Conservation (phyloP, 1,140 invertebrate genomes). For the Tigriopus japonicus region DNA sequence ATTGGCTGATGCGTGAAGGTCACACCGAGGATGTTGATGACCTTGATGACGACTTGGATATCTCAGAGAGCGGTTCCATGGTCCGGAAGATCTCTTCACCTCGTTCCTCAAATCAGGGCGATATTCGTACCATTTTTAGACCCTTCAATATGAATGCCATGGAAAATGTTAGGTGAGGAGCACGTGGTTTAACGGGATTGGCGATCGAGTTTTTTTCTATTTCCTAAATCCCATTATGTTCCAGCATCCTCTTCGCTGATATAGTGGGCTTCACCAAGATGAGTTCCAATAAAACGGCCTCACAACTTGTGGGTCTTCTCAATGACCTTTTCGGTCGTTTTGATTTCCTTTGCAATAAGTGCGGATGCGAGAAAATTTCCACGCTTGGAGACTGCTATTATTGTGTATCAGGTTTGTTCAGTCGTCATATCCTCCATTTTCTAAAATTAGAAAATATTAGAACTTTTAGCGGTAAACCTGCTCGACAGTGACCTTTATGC, state of each 20-base stretch:
- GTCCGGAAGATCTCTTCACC: slow-evolving; percentile 17
- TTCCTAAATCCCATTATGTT: not conserved
- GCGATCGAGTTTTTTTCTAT: too few relatives aligned
- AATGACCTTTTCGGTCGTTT: slow-evolving; percentile 93
- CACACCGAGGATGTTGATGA: slow-evolving; percentile 34
- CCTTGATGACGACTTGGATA: not conserved
- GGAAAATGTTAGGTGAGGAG: slow-evolving; percentile 37
- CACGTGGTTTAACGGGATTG: too few relatives aligned
- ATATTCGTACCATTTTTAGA: slow-evolving; percentile 59
- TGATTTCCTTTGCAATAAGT: slow-evolving; percentile 46
- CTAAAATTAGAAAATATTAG: not conserved
- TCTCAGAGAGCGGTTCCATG: slow-evolving; percentile 7
- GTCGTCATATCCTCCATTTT: too few relatives aligned
- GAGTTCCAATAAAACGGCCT: slow-evolving; percentile 85
- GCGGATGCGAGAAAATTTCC: slow-evolving; percentile 39
- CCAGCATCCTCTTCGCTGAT: slow-evolving; percentile 87
- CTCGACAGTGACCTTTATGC: too few relatives aligned
- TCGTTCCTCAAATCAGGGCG: slow-evolving; percentile 24
- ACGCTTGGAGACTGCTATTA: slow-evolving; percentile 41
- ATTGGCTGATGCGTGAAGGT: slow-evolving; percentile 56
- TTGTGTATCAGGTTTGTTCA: too few relatives aligned
- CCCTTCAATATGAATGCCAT: slow-evolving; percentile 90
- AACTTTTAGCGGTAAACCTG: not conserved
- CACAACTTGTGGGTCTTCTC: slow-evolving; percentile 64
- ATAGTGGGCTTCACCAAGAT: slow-evolving; percentile 91